Evolutionary conservation across 2,888 invertebrate species (phyloP).

Genomic region (Callosobruchus maculatus): DNA sequence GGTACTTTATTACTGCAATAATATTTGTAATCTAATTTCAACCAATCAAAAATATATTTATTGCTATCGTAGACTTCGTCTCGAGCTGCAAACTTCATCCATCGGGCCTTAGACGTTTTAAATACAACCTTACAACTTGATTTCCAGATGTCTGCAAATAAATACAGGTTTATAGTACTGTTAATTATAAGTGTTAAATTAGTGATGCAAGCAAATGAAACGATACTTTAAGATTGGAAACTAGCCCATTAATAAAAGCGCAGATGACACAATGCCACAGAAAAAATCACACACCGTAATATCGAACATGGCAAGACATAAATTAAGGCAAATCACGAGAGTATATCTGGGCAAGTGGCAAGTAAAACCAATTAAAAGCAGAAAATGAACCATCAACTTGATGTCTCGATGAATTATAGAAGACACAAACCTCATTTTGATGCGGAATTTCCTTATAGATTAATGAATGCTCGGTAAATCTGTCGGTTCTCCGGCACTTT

Average conservation of each 20-base stretch:
- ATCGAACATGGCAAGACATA: neutral
- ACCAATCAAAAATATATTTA: too few relatives aligned
- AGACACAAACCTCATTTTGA: neutral
- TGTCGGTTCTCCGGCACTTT: neutral
- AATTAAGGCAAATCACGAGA: neutral
- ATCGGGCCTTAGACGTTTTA: too few relatives aligned
- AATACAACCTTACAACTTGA: neutral
- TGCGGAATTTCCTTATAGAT: neutral
- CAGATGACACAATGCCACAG: neutral
- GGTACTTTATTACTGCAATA: too few relatives aligned
- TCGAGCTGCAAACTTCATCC: too few relatives aligned
- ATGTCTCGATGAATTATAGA: neutral
- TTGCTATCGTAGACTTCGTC: too few relatives aligned
- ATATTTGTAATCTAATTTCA: too few relatives aligned
- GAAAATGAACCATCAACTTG: neutral
- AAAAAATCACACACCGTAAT: neutral
- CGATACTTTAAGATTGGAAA: neutral
- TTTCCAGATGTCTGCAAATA: neutral
- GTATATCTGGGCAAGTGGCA: neutral
- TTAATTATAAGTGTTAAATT: neutral
- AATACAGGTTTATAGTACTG: neutral
- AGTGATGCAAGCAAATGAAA: neutral
- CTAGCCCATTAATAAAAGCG: neutral
- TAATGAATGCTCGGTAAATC: neutral
- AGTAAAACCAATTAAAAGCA: neutral